Conservation (phyloP, 2,888 invertebrate species). For the Andricus curvator region DNA sequence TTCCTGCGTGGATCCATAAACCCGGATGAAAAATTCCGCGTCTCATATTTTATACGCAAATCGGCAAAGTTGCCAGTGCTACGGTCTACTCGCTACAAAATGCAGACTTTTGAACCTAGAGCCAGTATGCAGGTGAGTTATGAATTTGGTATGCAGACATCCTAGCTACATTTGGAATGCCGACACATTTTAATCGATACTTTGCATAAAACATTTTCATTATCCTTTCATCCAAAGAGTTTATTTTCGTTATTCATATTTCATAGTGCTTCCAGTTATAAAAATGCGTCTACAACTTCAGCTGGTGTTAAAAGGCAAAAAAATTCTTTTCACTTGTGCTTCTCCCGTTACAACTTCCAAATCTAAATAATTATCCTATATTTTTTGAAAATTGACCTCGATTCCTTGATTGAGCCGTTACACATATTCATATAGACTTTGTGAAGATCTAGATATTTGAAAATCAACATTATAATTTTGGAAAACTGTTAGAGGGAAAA, state of each 20-base stretch:
- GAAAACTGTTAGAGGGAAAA: too few species aligned
- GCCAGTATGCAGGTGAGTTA: neutral
- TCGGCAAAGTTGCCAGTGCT: neutral
- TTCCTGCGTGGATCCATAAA: conserved; percentile 14
- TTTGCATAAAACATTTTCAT: neutral
- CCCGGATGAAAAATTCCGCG: conserved; percentile 16
- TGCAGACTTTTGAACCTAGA: conserved; percentile 1
- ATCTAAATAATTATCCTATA: too few species aligned
- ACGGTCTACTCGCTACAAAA: neutral
- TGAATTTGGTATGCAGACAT: neutral
- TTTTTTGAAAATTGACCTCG: too few species aligned
- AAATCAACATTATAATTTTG: too few species aligned
- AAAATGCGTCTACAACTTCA: neutral
- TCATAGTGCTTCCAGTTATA: neutral
- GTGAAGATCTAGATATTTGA: too few species aligned
- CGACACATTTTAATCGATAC: neutral
- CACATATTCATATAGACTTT: too few species aligned
- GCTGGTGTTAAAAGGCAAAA: too few species aligned
- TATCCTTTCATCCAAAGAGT: neutral
- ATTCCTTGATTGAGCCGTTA: too few species aligned
- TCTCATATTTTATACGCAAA: conserved; percentile 20
- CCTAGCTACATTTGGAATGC: too few species aligned
- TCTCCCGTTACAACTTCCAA: too few species aligned
- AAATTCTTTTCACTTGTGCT: too few species aligned
- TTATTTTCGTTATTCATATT: neutral